These are phyloP conservation scores for Physocephala rufipes DNA, from an alignment of 2,888 invertebrate genomes.

Conservation along the genomic window DNA sequence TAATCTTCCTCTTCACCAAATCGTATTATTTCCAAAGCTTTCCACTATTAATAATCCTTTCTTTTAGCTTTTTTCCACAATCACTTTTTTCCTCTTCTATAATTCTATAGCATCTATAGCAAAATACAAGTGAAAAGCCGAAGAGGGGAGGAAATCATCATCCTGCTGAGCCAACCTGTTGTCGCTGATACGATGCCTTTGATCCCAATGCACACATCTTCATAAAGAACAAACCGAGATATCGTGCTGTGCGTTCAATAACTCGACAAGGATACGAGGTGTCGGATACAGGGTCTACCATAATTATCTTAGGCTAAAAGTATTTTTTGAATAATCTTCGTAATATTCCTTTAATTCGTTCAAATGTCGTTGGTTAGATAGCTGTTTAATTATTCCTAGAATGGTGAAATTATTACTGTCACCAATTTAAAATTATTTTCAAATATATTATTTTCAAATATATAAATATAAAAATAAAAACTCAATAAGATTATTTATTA, in stretches of 20 bases:
- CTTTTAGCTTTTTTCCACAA: background rate
- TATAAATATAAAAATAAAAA: no score
- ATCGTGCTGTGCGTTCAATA: constrained; percentile 38
- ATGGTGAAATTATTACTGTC: no score
- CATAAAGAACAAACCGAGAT: constrained; percentile 51
- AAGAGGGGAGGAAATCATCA: background rate
- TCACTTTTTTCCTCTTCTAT: background rate
- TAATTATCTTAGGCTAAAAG: background rate
- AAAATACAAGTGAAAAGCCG: background rate
- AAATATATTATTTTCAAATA: no score
- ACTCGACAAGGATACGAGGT: no score
- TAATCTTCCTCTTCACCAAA: background rate
- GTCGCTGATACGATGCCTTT: constrained; percentile 25
- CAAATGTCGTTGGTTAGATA: no score
- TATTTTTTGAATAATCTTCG: background rate
- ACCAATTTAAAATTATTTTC: no score
- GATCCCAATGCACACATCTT: constrained; percentile 40
- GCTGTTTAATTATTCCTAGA: no score
- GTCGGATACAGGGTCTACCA: background rate
- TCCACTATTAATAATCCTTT: background rate
- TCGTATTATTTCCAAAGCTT: no score
- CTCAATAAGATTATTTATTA: no score
- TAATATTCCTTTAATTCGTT: no score
- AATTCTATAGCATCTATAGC: background rate
- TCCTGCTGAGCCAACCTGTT: constrained; percentile 23